Percentiles rank a stretch among this genome's conserved stretches.
These are phyloP conservation scores for Harpagoxenus sublaevis DNA, from an alignment of 2,888 invertebrate species.

Conservation along the genomic window DNA sequence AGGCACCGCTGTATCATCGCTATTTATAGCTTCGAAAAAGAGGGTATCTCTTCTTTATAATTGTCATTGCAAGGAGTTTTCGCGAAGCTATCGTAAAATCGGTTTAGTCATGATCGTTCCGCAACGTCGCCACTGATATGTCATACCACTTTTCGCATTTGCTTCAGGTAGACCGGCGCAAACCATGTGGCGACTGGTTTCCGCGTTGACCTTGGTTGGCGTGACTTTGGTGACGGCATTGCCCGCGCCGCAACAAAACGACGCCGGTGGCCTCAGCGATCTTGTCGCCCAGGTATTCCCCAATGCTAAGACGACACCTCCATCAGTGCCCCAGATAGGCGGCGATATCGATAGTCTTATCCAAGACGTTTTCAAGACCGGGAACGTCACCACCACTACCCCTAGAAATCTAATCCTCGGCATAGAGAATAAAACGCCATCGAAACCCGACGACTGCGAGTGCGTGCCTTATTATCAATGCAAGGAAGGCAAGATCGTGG, in stretches of 20 bases:
- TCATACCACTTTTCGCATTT: background rate
- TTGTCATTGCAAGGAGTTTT: background rate
- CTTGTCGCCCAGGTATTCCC: conserved; percentile 58
- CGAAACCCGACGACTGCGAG: conserved; percentile 86
- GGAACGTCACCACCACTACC: conserved; percentile 39
- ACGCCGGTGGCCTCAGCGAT: conserved; percentile 51
- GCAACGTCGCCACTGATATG: background rate
- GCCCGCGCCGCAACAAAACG: conserved; percentile 63
- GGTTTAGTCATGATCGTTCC: background rate
- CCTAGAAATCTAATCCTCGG: conserved; percentile 50
- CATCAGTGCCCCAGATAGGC: conserved; percentile 12
- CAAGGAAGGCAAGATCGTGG: conserved; percentile 89
- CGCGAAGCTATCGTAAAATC: background rate
- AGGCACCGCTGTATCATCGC: conserved; percentile 17
- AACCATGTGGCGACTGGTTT: conserved; percentile 90
- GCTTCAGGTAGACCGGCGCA: background rate
- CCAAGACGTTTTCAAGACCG: background rate
- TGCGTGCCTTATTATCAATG: conserved; percentile 94
- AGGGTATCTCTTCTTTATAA: background rate
- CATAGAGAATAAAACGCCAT: conserved; percentile 38
- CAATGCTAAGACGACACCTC: background rate
- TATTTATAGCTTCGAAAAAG: conserved; percentile 36
- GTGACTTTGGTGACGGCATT: conserved; percentile 57
- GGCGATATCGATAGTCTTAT: conserved; percentile 43
- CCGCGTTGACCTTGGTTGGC: conserved; percentile 90